Evolutionary conservation across 2,797 vertebrate genomes (phyloP).

Genomic region (Anguilla obscura): DNA sequence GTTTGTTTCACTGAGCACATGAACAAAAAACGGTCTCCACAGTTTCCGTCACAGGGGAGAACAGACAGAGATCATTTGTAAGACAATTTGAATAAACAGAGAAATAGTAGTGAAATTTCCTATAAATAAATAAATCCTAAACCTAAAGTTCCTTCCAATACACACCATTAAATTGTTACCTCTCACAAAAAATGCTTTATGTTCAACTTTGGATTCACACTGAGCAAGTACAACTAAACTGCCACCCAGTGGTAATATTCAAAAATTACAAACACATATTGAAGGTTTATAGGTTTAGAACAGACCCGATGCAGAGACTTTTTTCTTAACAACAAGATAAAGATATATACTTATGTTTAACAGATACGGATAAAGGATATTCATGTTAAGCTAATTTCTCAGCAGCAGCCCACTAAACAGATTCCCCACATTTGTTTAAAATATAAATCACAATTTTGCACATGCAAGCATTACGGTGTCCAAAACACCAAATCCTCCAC

Average conservation of each 20-base stretch:
- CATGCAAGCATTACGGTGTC: not conserved
- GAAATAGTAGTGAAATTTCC: not conserved
- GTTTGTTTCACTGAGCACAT: not conserved
- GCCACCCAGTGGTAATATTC: not conserved
- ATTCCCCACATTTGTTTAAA: not conserved
- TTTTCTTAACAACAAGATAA: not conserved
- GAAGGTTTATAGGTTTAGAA: not conserved
- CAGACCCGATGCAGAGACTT: no score
- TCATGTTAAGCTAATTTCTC: not conserved
- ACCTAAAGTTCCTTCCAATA: not conserved
- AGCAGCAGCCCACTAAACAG: not conserved
- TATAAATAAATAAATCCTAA: not conserved
- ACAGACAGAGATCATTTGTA: not conserved
- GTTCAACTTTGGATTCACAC: not conserved
- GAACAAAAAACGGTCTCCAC: not conserved
- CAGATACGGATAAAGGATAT: not conserved
- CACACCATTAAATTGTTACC: not conserved
- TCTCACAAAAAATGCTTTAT: not conserved
- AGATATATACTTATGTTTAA: not conserved
- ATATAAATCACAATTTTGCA: not conserved
- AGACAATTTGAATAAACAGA: not conserved
- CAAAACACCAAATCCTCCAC: not conserved
- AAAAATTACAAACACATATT: not conserved
- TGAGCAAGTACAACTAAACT: not conserved
- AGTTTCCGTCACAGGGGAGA: not conserved